These are phyloP conservation scores for Meghimatium bilineatum DNA, from an alignment of 2,888 invertebrate genomes.

Conservation along the genomic window DNA sequence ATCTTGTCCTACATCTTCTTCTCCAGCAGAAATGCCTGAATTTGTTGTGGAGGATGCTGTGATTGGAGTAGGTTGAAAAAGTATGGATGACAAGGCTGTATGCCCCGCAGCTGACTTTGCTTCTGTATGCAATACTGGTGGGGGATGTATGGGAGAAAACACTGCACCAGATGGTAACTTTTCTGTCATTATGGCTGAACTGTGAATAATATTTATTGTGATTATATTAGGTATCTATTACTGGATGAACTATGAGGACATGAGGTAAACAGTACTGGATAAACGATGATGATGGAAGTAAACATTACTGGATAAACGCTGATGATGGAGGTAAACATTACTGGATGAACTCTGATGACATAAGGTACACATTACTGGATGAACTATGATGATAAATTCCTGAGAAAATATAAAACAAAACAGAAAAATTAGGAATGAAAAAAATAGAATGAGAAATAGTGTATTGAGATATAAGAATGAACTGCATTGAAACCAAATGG, in stretches of 20 bases:
- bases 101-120: constrained; percentile 19
- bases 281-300: background rate
- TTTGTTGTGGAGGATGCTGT: constrained; percentile 19
- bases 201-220: background rate
- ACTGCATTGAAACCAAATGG: too few relatives aligned
- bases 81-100: constrained; percentile 55
- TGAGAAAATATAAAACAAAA: too few relatives aligned
- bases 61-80: constrained; percentile 62
- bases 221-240: background rate
- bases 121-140: constrained; percentile 63
- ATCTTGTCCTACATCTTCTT: background rate
- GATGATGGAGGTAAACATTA: background rate
- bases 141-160: constrained; percentile 71
- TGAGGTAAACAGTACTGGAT: background rate
- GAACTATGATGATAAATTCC: too few relatives aligned
- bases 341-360: background rate
- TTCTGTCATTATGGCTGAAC: constrained; percentile 59
- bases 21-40: background rate
- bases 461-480: too few relatives aligned
- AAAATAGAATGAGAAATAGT: too few relatives aligned
- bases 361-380: background rate
- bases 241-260: background rate
- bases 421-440: too few relatives aligned
- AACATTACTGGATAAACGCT: background rate
- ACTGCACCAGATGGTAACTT: constrained; percentile 61